Percentiles rank a stretch among this genome's conserved stretches.
Evolutionary conservation across 1,140 invertebrate species (phyloP).

Genomic region (Dreissena rostriformis): DNA sequence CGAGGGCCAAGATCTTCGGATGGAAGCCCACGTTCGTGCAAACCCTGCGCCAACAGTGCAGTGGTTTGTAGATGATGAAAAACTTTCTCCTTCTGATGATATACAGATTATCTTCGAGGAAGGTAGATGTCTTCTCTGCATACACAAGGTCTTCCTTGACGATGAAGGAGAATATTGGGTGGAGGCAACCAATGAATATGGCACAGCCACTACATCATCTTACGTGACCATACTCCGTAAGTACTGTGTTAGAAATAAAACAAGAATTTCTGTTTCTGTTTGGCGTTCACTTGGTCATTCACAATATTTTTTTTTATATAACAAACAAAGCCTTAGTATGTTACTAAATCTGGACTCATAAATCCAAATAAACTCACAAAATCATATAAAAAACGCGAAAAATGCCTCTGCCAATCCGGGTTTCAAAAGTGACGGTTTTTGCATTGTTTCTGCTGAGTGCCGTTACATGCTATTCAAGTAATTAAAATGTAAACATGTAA

Average conservation of each 20-base stretch:
- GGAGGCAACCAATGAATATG: constrained; percentile 75
- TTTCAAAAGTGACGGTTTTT: too few species aligned
- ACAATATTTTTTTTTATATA: too few species aligned
- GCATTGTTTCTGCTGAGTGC: too few species aligned
- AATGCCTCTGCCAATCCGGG: too few species aligned
- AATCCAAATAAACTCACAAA: too few species aligned
- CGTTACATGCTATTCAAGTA: too few species aligned
- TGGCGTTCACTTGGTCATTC: too few species aligned
- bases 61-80: constrained; percentile 78
- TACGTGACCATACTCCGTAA: constrained; percentile 79
- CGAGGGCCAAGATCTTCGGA: constrained; percentile 68
- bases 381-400: too few species aligned
- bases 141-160: constrained; percentile 76
- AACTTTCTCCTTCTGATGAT: constrained; percentile 72
- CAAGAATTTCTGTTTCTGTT: too few species aligned
- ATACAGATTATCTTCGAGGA: constrained; percentile 73
- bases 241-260: constrained; percentile 40
- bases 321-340: too few species aligned
- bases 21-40: constrained; percentile 75
- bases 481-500: too few species aligned
- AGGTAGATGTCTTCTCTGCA: constrained; percentile 69
- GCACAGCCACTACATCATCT: constrained; percentile 74
- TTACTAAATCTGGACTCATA: too few species aligned
- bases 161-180: constrained; percentile 80
- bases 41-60: constrained; percentile 71